These are phyloP conservation scores for Pterocles orientalis DNA, from an alignment of 2,113 vertebrate species.

Conservation along the genomic window DNA sequence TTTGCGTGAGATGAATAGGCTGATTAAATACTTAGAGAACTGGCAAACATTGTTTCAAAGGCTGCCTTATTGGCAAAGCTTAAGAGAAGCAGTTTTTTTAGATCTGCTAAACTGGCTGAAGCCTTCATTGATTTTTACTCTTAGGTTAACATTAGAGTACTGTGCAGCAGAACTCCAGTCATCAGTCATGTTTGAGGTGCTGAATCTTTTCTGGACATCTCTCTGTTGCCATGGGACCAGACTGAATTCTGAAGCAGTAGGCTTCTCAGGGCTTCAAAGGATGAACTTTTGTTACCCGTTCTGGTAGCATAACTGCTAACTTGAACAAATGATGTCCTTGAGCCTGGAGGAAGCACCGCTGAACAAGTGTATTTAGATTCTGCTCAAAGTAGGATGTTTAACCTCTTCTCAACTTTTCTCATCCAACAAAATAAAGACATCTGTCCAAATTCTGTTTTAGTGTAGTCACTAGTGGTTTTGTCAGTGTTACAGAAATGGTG, in stretches of 20 bases:
- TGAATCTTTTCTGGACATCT: constrained; percentile 37
- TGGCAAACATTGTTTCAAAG: neutral
- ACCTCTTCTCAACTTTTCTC: neutral
- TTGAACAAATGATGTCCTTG: neutral
- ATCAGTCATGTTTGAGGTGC: constrained; percentile 18
- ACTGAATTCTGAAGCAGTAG: constrained; percentile 21
- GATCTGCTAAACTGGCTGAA: neutral
- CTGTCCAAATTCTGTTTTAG: neutral
- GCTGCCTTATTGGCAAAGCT: neutral
- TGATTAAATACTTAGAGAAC: neutral
- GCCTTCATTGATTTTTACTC: neutral
- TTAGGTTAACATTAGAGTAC: neutral
- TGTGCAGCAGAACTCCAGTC: neutral
- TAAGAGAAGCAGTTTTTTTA: neutral
- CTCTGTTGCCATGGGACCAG: constrained; percentile 50
- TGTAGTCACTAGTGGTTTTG: neutral
- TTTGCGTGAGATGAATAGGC: neutral
- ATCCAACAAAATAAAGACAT: neutral
- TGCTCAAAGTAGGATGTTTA: neutral
- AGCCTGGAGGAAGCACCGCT: neutral
- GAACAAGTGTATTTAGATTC: neutral
- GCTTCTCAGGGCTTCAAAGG: constrained; percentile 22
- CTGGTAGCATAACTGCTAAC: neutral
- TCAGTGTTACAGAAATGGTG: neutral
- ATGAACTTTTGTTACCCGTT: constrained; percentile 9